phyloP scores from a whole-genome alignment of 2,797 vertebrate genomes.

The Halcyon smyrnensis region DNA sequence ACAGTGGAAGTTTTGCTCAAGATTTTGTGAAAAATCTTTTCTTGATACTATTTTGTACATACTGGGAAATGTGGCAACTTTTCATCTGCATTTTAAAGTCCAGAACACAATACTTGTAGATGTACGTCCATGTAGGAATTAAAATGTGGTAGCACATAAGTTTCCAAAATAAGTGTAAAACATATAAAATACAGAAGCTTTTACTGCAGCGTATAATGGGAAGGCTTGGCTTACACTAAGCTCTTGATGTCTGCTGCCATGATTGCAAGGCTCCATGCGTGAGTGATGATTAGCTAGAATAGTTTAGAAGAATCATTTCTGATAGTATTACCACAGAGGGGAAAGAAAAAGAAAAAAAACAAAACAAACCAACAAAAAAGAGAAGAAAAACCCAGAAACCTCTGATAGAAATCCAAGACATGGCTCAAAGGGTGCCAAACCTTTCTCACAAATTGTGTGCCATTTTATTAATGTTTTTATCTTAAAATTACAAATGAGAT shows the following conservation, averaged over 20 bases:
- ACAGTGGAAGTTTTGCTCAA: neutral
- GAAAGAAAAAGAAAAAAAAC: too few relatives aligned
- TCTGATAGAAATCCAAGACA: conserved; percentile 21
- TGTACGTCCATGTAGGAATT: neutral
- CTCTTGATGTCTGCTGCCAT: neutral
- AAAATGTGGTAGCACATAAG: neutral
- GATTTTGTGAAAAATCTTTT: conserved; percentile 16
- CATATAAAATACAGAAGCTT: neutral
- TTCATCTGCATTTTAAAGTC: neutral
- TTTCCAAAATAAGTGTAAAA: neutral
- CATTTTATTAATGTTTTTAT: conserved; percentile 11
- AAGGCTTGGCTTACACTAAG: neutral
- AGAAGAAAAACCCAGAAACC: neutral
- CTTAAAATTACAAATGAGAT: conserved; percentile 50
- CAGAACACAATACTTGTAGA: neutral
- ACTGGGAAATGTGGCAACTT: neutral
- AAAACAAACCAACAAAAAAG: neutral
- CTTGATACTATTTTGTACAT: neutral
- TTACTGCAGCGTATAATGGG: neutral
- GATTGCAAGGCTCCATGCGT: neutral
- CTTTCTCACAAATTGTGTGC: conserved; percentile 27
- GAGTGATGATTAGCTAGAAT: conserved; percentile 35
- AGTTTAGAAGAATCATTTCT: conserved; percentile 38
- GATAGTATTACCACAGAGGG: neutral
- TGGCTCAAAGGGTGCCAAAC: conserved; percentile 5